These are phyloP conservation scores for Echinops telfairi DNA, from an alignment of 2,113 vertebrate genomes.

Conservation along the genomic window DNA sequence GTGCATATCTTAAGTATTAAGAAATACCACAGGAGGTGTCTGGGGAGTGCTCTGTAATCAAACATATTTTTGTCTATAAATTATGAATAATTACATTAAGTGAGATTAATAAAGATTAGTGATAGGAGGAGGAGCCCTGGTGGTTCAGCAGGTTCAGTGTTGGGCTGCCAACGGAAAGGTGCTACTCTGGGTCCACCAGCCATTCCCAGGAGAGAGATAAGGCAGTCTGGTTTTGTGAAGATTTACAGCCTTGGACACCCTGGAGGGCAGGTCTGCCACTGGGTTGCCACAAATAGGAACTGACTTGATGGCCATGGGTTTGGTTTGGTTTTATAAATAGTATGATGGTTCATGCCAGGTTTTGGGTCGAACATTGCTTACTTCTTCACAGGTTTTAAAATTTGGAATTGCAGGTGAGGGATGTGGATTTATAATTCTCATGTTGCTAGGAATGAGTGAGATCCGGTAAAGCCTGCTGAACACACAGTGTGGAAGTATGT, in stretches of 20 bases:
- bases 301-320: no score
- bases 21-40: neutral
- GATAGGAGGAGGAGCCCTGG: slow-evolving; percentile 29
- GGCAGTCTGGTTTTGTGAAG: no score
- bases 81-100: slow-evolving; percentile 56
- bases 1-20: slow-evolving; percentile 28
- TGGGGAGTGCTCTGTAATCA: slow-evolving; percentile 40
- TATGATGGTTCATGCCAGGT: slow-evolving; percentile 34
- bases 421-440: slow-evolving; percentile 63
- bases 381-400: slow-evolving; percentile 56
- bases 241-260: no score
- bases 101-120: slow-evolving; percentile 42
- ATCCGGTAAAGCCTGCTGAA: slow-evolving; percentile 50
- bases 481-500: slow-evolving; percentile 15
- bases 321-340: no score
- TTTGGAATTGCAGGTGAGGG: slow-evolving; percentile 57
- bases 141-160: no score
- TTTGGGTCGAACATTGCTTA: slow-evolving; percentile 42
- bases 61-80: slow-evolving; percentile 50
- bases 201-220: no score
- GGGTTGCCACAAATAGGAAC: no score
- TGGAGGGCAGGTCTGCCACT: no score
- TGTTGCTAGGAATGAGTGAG: slow-evolving; percentile 41
- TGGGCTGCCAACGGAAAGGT: no score
- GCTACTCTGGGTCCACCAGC: no score